These are phyloP conservation scores for Metaphire vulgaris DNA, from an alignment of 1,140 invertebrate species.

Conservation along the genomic window DNA sequence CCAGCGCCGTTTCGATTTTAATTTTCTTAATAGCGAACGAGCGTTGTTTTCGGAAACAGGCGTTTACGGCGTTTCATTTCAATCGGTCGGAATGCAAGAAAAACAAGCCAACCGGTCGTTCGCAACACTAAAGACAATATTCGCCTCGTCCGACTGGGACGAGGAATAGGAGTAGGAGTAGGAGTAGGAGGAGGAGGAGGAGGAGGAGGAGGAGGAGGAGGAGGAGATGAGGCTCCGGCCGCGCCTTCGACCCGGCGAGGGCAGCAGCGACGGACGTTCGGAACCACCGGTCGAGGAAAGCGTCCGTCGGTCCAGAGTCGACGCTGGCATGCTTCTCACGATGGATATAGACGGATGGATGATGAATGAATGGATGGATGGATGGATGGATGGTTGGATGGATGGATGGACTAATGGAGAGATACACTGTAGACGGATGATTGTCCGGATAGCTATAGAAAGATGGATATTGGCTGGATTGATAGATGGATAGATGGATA, in stretches of 20 bases:
- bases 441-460: neutral
- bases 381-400: neutral
- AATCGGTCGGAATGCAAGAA: neutral
- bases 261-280: neutral
- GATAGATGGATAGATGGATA: neutral
- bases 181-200: too few species aligned
- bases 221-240: too few species aligned
- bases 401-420: neutral
- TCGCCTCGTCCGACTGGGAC: neutral
- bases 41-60: neutral
- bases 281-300: neutral
- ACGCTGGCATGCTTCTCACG: neutral
- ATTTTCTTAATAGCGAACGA: neutral
- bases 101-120: neutral
- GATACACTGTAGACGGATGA: neutral
- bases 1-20: neutral
- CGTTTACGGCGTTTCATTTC: neutral
- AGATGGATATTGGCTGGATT: neutral
- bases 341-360: neutral
- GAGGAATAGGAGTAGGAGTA: too few species aligned
- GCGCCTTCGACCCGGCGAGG: neutral
- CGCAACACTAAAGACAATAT: neutral
- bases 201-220: too few species aligned
- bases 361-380: neutral
- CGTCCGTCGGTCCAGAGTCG: neutral